These are phyloP conservation scores for Hydra vulgaris DNA, from an alignment of 30 jellyfish, hydroid and myxozoan genomes.

Conservation along the genomic window DNA sequence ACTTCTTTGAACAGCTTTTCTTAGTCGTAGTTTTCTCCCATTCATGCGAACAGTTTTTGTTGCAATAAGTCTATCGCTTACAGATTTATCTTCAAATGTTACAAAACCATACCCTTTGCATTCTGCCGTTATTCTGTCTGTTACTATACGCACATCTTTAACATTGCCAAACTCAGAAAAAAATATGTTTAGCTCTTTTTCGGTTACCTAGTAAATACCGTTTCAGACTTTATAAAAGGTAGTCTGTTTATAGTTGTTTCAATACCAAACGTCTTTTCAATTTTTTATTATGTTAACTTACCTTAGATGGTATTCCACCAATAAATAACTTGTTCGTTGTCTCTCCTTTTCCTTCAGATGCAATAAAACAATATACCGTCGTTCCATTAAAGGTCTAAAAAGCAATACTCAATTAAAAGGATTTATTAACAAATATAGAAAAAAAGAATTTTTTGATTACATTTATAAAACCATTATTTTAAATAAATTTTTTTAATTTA, in stretches of 20 bases:
- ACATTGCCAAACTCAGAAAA: constrained; percentile 84
- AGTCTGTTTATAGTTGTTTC: not conserved
- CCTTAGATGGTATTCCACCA: constrained; percentile 96
- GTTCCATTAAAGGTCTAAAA: not conserved
- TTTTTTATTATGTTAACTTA: constrained; percentile 17
- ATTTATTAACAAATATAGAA: no score
- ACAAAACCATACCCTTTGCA: constrained; percentile 99
- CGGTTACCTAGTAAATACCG: constrained; percentile 63
- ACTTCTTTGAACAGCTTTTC: constrained; percentile 82
- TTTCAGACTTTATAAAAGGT: not conserved
- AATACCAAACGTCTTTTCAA: no score
- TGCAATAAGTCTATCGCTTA: constrained; percentile 42
- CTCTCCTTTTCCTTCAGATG: constrained; percentile 84
- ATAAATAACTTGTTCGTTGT: constrained; percentile 81
- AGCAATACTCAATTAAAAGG: not conserved
- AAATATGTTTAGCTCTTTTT: constrained; percentile 65
- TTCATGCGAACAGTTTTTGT: constrained; percentile 78
- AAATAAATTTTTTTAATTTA: no score
- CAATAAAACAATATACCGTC: not conserved
- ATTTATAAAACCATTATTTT: no score
- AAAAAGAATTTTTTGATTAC: no score
- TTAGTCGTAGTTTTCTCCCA: constrained; percentile 67
- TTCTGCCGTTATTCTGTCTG: constrained; percentile 92
- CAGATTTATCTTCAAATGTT: constrained; percentile 69
- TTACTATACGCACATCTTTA: constrained; percentile 91